phyloP scores from a whole-genome alignment of 2,797 vertebrate species.

The Molossus molossus region DNA sequence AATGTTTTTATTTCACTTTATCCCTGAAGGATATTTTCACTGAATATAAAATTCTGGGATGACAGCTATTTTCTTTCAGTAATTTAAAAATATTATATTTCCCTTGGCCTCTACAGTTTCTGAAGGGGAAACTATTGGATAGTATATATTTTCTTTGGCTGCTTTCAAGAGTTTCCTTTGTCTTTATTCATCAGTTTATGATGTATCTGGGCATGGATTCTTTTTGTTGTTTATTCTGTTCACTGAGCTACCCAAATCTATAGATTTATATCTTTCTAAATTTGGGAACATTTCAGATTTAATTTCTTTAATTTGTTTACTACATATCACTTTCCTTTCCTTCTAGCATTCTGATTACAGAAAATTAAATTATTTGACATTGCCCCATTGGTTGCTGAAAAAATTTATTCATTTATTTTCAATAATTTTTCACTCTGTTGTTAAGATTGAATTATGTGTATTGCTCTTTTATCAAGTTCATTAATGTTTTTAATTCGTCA shows the following conservation, averaged over 20 bases:
- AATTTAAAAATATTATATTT: neutral
- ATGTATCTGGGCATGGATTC: neutral
- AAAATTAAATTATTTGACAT: neutral
- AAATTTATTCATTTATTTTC: neutral
- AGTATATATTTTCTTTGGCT: neutral
- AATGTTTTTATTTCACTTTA: neutral
- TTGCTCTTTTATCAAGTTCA: neutral
- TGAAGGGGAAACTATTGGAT: neutral
- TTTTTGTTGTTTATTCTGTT: constrained; percentile 15
- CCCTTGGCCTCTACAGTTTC: neutral
- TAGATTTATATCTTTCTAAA: neutral
- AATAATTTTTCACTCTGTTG: neutral
- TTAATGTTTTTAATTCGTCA: neutral
- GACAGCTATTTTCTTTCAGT: neutral
- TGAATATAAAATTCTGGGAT: neutral
- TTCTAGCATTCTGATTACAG: neutral
- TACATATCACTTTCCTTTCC: neutral
- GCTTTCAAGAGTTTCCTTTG: neutral
- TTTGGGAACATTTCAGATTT: neutral
- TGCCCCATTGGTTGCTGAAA: neutral
- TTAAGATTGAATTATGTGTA: neutral
- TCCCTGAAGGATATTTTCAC: neutral
- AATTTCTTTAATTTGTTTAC: neutral
- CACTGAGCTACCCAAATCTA: neutral
- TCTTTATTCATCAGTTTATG: neutral